Conservation (phyloP, 1,140 invertebrate species). For the Drosophila arawakana region DNA sequence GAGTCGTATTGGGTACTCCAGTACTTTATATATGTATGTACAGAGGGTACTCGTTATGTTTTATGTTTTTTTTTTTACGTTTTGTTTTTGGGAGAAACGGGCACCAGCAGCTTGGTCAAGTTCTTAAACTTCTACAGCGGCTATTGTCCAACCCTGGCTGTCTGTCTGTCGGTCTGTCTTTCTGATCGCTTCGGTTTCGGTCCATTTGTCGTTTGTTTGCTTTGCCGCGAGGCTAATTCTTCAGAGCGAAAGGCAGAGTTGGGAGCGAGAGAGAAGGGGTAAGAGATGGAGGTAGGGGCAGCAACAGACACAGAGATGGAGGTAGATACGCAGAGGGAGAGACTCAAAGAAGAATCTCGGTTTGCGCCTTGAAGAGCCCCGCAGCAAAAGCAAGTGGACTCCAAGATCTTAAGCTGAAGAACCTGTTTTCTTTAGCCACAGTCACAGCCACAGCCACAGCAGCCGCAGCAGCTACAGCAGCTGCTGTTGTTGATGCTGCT, state of each 20-base stretch:
- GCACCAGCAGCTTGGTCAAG: slow-evolving; percentile 24
- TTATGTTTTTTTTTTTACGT: too few species aligned
- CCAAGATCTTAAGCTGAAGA: slow-evolving; percentile 29
- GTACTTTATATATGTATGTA: slow-evolving; percentile 7
- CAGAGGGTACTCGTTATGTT: background rate
- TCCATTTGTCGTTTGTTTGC: slow-evolving; percentile 83
- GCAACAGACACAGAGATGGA: too few species aligned
- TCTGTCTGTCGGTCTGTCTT: slow-evolving; percentile 56
- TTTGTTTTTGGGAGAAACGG: slow-evolving; percentile 2
- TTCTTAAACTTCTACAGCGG: background rate
- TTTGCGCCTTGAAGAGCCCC: slow-evolving; percentile 39
- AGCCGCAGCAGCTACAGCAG: slow-evolving; percentile 41
- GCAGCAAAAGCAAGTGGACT: slow-evolving; percentile 32
- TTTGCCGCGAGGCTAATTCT: slow-evolving; percentile 79
- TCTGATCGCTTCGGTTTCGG: slow-evolving; percentile 78
- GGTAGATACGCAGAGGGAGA: slow-evolving; percentile 3
- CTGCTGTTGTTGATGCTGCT: slow-evolving; percentile 21
- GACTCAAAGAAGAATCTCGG: slow-evolving; percentile 51
- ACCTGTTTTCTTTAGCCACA: slow-evolving; percentile 37
- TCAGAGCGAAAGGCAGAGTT: slow-evolving; percentile 18
- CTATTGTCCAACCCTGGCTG: too few species aligned
- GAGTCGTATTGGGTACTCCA: slow-evolving; percentile 21
- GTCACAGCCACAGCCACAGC: background rate
- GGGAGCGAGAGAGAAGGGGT: background rate
- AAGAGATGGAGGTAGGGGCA: background rate